Evolutionary conservation across 2,113 vertebrate genomes (phyloP).

Genomic region (Trematomus loennbergii): DNA sequence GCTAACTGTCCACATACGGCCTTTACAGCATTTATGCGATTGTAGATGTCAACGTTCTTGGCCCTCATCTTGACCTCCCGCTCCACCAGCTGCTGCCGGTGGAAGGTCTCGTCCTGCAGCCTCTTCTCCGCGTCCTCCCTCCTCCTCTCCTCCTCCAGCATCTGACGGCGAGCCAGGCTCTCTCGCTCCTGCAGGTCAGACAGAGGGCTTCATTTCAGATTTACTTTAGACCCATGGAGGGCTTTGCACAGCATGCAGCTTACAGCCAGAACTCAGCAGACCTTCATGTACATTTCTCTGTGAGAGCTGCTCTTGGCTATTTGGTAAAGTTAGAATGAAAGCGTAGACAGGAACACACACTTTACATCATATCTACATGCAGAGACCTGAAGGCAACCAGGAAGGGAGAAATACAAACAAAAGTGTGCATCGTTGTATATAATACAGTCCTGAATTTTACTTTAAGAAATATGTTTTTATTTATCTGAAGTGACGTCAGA

Average conservation of each 20-base stretch:
- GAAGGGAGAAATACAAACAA: too few species aligned
- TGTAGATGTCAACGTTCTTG: slow-evolving; percentile 82
- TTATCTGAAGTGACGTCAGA: too few species aligned
- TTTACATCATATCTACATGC: too few species aligned
- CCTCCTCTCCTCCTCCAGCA: slow-evolving; percentile 93
- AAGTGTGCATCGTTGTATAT: too few species aligned
- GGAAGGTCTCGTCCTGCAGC: slow-evolving; percentile 90
- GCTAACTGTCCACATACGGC: not conserved
- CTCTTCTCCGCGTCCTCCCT: slow-evolving; percentile 91
- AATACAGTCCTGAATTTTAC: too few species aligned
- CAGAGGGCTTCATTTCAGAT: not conserved
- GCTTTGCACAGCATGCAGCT: not conserved
- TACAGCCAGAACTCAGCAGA: not conserved
- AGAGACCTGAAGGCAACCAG: too few species aligned
- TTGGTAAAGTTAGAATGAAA: not conserved
- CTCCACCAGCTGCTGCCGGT: slow-evolving; percentile 93
- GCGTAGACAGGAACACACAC: not conserved
- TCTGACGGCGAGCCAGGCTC: slow-evolving; percentile 88
- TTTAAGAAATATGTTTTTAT: too few species aligned
- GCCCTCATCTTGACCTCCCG: slow-evolving; percentile 96
- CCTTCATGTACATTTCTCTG: too few species aligned
- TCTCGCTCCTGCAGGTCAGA: slow-evolving; percentile 88
- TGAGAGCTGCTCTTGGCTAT: not conserved
- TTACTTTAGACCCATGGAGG: too few species aligned
- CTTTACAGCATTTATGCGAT: not conserved